A percentile compares a stretch with the other conserved stretches of the same genome.
Evolutionary conservation across 2,888 invertebrate species (phyloP).

Genomic region (Apamea epomidion): DNA sequence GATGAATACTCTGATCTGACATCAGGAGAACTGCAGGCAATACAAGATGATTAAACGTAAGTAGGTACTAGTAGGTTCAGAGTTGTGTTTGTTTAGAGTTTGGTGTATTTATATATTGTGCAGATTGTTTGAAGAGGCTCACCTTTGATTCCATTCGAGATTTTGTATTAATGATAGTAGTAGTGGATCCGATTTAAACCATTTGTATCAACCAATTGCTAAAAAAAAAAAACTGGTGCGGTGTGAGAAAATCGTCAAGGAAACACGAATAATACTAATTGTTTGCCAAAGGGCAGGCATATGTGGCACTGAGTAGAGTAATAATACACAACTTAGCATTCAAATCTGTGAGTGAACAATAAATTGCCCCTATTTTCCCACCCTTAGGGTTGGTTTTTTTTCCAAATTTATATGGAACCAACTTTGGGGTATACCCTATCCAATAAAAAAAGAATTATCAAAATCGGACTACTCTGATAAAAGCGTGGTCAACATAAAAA

Average conservation of each 20-base stretch:
- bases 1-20: constrained; percentile 40
- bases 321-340: no score
- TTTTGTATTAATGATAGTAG: neutral
- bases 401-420: no score
- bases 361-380: no score
- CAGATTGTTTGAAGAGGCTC: neutral
- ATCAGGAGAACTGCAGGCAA: neutral
- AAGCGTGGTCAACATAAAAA: no score
- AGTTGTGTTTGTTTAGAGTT: neutral
- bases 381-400: no score
- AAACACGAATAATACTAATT: no score
- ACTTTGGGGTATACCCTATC: no score
- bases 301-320: no score
- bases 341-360: no score
- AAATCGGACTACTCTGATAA: no score
- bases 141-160: neutral
- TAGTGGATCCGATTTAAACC: neutral
- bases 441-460: no score
- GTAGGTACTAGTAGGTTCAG: constrained; percentile 2
- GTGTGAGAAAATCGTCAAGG: neutral
- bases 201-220: neutral
- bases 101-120: neutral
- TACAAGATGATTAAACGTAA: constrained; percentile 10
- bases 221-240: neutral
- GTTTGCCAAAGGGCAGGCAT: no score